Base-by-base conservation (phyloP, 92 coral and sea anemone genomes). In the Parazoanthus darwini region DNA sequence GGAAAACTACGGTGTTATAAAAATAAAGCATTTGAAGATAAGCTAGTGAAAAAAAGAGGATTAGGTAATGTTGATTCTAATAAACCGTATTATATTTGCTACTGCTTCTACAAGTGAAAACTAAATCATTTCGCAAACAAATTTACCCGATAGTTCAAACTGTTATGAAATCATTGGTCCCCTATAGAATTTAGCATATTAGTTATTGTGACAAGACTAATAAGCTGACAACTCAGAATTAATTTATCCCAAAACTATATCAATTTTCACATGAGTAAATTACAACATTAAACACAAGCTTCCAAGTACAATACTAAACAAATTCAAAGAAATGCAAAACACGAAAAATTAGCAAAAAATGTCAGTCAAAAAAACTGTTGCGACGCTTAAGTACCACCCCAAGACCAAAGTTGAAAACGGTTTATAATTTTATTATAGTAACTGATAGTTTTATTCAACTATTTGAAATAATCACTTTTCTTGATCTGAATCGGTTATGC, bases 131-230 rank as follows among this genome's bases (percentile, higher is more conserved):
- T 5, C 65, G 18, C 65, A 58, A 1, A 58, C 10, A 70, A 67
- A 5, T 8, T 67, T 20, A 67, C 74, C 74, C 33, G 74, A 67
- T 67, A 67, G 26, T 67, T 15, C n/a, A 67, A 15, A 67, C 33
- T 67, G 33, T 15, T 22, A 67, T 67, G 35, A 10, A 29, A 18
- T 67, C 74, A 67, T 67, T 20, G 26, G 74, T 51, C 58, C 5
- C 58, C 58, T 51, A 4, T 0, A 1, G 58, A 51, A 51, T 51
- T 51, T 51, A 25, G 74, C 16, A 67, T 67, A 2, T 20, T 25
- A 67, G 74, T 67, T 67, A 67, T 67, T 67, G 74, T 67, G 74
- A 67, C 74, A 18, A 8, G 33, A 67, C 74, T 67, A 67, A 67
- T 67, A 33, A 20, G 13, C 33, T 67, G 8, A 22, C 74, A 22